These are phyloP conservation scores for Nowickia ferox DNA, from an alignment of 2,888 invertebrate species.

Conservation along the genomic window DNA sequence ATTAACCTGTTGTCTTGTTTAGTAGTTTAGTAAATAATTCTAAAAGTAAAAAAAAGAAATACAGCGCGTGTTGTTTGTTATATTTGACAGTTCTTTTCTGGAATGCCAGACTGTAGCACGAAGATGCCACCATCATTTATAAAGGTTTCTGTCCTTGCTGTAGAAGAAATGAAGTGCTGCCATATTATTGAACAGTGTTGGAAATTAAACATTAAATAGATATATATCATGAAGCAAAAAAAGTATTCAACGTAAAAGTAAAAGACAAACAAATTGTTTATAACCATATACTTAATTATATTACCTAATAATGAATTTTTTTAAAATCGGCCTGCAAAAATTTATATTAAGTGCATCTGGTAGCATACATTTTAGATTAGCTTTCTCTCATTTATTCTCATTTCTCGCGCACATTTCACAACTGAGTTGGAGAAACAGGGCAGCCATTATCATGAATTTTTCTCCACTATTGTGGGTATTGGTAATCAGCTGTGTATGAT, in stretches of 20 bases:
- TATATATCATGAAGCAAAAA: no score
- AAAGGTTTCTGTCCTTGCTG: conserved; percentile 20
- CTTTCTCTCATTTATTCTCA: background rate
- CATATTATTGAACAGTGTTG: background rate
- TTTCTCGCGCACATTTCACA: conserved; percentile 14
- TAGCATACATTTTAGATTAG: background rate
- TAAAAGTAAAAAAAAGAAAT: conserved; percentile 13
- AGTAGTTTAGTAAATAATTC: conserved; percentile 27
- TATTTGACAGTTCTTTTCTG: conserved; percentile 42
- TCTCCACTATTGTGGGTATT: no score
- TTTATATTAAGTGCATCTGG: background rate
- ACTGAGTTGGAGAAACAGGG: background rate
- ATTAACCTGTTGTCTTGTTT: conserved; percentile 23
- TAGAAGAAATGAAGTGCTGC: background rate
- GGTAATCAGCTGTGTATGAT: no score
- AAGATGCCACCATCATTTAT: background rate
- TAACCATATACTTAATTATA: no score
- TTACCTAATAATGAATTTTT: no score
- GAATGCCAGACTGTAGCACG: conserved; percentile 10
- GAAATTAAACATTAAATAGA: no score
- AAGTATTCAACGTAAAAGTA: no score
- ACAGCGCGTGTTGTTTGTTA: conserved; percentile 62
- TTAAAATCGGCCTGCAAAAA: background rate
- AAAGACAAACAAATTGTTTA: background rate
- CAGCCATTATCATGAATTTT: no score